These are phyloP conservation scores for Oreotrochilus melanogaster DNA, from an alignment of 2,113 vertebrate genomes.

Conservation along the genomic window DNA sequence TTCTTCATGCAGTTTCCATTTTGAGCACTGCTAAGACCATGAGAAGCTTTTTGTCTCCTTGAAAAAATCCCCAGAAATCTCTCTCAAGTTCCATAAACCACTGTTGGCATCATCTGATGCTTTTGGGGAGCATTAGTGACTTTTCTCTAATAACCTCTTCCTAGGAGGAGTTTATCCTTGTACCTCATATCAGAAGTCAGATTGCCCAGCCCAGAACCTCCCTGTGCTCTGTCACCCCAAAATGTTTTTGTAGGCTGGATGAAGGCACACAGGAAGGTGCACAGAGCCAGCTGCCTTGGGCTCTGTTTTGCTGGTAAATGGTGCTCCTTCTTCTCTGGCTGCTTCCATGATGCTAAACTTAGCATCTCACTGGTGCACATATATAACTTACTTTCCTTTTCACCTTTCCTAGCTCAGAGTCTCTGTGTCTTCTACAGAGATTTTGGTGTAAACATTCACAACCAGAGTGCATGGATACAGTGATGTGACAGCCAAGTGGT, in stretches of 20 bases:
- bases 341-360: not conserved
- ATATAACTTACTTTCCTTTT: not conserved
- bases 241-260: not conserved
- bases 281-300: fast-evolving
- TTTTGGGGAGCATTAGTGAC: not conserved
- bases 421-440: not conserved
- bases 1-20: not conserved
- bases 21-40: not conserved
- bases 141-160: not conserved
- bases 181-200: fast-evolving
- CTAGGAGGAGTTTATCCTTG: not conserved
- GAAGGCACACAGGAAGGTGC: not conserved
- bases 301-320: not conserved
- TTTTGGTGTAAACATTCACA: not conserved
- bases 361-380: not conserved
- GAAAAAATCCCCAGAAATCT: not conserved
- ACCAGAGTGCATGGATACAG: not conserved
- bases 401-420: not conserved
- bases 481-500: conserved; percentile 36
- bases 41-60: not conserved
- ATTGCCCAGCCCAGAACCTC: too few relatives aligned
- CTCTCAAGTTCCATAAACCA: fast-evolving
- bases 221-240: fast-evolving
- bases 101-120: not conserved
- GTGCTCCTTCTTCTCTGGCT: not conserved